These are phyloP conservation scores for Diplosoma virens DNA, from an alignment of 23 tunicate species.

Conservation along the genomic window DNA sequence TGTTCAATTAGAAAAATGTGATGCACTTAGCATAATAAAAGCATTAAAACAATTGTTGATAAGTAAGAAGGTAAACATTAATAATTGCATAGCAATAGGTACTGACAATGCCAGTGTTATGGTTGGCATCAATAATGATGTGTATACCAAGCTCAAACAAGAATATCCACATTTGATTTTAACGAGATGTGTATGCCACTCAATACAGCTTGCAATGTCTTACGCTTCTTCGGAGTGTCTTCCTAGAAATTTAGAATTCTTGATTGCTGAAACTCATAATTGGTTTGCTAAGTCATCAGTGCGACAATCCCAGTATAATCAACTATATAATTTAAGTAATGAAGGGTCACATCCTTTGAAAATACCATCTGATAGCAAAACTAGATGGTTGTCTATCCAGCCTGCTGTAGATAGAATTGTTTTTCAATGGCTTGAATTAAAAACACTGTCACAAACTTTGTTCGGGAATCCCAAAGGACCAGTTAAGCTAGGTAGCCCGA, in stretches of 20 bases:
- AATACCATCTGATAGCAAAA: neutral
- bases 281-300: constrained; percentile 33
- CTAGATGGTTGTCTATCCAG: constrained; percentile 23
- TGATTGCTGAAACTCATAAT: constrained; percentile 50
- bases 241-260: constrained; percentile 35
- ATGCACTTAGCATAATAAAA: neutral
- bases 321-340: constrained; percentile 14
- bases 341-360: constrained; percentile 29
- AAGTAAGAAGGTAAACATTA: neutral
- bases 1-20: neutral
- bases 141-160: constrained; percentile 26
- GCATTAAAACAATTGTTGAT: neutral
- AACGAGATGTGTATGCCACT: constrained; percentile 43
- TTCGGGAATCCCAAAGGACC: no score
- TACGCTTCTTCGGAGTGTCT: neutral
- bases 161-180: constrained; percentile 19
- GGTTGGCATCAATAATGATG: constrained; percentile 25
- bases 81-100: neutral
- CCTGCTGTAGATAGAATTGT: constrained; percentile 8
- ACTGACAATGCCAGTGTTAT: constrained; percentile 16
- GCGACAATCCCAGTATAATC: constrained; percentile 26
- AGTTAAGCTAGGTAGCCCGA: no score
- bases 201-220: constrained; percentile 32
- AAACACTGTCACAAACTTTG: no score
- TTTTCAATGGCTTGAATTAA: constrained; percentile 30